Evolutionary conservation across 1,140 invertebrate species (phyloP), one percentile per base, ranked within the genome.

Genomic region (Aradophagus sp.): DNA sequence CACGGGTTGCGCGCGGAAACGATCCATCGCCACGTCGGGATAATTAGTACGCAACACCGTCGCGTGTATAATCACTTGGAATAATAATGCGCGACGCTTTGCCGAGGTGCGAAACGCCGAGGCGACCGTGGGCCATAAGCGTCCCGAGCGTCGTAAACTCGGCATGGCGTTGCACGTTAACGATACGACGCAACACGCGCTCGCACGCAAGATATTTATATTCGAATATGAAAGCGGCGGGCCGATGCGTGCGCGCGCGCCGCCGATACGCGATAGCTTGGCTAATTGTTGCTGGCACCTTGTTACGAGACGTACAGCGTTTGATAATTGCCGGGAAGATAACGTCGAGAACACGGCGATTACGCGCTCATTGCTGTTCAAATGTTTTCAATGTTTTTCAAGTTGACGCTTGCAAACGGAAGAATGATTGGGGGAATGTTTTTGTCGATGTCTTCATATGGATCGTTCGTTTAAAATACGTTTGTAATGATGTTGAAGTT

Each of bases 1-100:
- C 71, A 61, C 58, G 76, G 68, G 67, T 79, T 73, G 63, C 48
- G 73, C 69, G 70, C 79, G 81, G 81, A 82, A 83, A 75, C 73
- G 70, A 84, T 84, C 72, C 76, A 82, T 83, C 81, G 81, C 72
- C 59, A 48, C 17, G 45, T 70, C 69, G n/a, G 76, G 81, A 81
- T 84, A 84, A 84, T 84, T 84, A 82, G 78, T 73, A 76, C 76
- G 75, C 69, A 62, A 63, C 65, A 70, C 42, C 67, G 67, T 75
- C 76, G 77, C 74, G 75, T 77, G 71, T 77, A 77, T 78, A 81
- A 81, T 81, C 76, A 76, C 76, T 76, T 73, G 72, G 73, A 77
- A 78, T 77, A 78, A 77, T 78, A 80, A 82, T 77, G 74, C 74
- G 70, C 73, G 63, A 58, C 63, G 56, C 56, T 69, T 71, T 67